These are phyloP conservation scores for Polydrusus cervinus DNA, from an alignment of 2,888 invertebrate genomes.

Conservation along the genomic window DNA sequence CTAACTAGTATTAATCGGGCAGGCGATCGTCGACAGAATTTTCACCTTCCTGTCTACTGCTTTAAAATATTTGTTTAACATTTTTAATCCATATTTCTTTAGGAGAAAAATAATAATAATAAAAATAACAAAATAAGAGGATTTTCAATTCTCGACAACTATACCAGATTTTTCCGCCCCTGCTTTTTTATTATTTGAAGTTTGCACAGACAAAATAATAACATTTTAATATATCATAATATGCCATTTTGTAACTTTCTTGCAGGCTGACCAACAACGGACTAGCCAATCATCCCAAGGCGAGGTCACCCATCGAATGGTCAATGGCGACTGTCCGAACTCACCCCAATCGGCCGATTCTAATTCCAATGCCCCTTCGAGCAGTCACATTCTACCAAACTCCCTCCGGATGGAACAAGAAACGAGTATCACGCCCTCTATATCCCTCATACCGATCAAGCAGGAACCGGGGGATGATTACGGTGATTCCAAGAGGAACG, in stretches of 20 bases:
- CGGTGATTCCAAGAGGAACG: conserved; percentile 70
- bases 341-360: conserved; percentile 89
- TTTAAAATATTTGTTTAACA: too few species aligned
- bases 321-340: conserved; percentile 82
- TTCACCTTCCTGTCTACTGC: too few species aligned
- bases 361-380: conserved; percentile 82
- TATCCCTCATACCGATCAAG: conserved; percentile 90
- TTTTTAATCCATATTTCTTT: too few species aligned
- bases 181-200: too few species aligned
- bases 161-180: too few species aligned
- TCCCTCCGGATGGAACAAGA: conserved; percentile 70
- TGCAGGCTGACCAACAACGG: conserved; percentile 64
- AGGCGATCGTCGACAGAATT: too few species aligned
- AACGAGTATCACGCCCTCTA: conserved; percentile 85
- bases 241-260: neutral
- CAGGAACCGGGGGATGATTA: conserved; percentile 76
- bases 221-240: too few species aligned
- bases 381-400: conserved; percentile 75
- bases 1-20: too few species aligned
- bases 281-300: conserved; percentile 64
- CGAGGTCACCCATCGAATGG: conserved; percentile 63
- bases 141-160: too few species aligned
- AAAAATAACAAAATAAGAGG: too few species aligned
- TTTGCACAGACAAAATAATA: too few species aligned
- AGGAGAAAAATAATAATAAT: too few species aligned